These are phyloP conservation scores for Elgonia sp. DNA, from an alignment of 2,888 invertebrate genomes.

Conservation along the genomic window DNA sequence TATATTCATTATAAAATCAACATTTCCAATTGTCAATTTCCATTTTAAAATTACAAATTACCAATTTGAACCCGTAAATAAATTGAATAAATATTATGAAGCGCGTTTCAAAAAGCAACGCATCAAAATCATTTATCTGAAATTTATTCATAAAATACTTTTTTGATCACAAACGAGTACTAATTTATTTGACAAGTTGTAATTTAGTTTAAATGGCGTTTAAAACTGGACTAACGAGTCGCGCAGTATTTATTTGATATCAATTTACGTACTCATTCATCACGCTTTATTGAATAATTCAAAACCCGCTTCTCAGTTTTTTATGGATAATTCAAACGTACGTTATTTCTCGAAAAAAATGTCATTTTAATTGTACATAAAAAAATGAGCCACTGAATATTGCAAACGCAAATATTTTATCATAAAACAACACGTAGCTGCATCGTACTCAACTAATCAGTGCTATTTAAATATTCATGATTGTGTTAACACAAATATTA, in stretches of 20 bases:
- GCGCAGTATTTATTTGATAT: conserved; percentile 44
- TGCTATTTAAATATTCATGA: conserved; percentile 17
- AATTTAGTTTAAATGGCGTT: conserved; percentile 47
- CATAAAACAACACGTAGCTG: neutral
- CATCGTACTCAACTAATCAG: neutral
- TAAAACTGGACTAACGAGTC: conserved; percentile 56
- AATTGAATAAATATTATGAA: too few relatives aligned
- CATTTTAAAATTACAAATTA: too few relatives aligned
- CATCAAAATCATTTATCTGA: too few relatives aligned
- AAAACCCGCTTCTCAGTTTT: conserved; percentile 19
- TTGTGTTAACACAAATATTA: conserved; percentile 10
- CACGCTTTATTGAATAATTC: conserved; percentile 56
- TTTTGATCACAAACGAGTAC: neutral
- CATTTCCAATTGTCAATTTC: too few relatives aligned
- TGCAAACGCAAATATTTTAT: conserved; percentile 10
- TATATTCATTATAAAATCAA: too few relatives aligned
- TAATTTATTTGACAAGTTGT: conserved; percentile 46
- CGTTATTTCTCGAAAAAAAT: conserved; percentile 15
- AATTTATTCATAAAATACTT: too few relatives aligned
- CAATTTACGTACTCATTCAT: conserved; percentile 53
- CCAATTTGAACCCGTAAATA: too few relatives aligned
- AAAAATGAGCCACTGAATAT: conserved; percentile 5
- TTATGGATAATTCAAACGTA: neutral
- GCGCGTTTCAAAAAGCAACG: conserved; percentile 8
- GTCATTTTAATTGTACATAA: conserved; percentile 34